These are phyloP conservation scores for Megalonaias nervosa DNA, from an alignment of 1,140 invertebrate genomes.

Conservation along the genomic window DNA sequence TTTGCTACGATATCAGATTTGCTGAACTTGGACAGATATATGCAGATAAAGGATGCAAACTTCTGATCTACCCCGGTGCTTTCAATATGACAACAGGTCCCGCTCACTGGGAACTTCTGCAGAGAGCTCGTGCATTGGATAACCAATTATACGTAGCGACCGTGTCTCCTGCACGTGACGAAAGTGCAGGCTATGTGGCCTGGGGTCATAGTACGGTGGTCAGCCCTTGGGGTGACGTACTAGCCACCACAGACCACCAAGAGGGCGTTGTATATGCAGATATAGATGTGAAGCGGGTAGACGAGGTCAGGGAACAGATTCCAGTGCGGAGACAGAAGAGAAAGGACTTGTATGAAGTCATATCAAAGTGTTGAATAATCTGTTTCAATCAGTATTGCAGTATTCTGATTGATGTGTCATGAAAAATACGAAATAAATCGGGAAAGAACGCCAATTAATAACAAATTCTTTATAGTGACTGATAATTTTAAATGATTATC, in stretches of 20 bases:
- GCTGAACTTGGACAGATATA: slow-evolving; percentile 90
- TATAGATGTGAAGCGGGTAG: slow-evolving; percentile 83
- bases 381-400: no score
- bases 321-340: slow-evolving; percentile 84
- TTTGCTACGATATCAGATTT: slow-evolving; percentile 96
- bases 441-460: no score
- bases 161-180: slow-evolving; percentile 81
- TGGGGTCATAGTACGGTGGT: slow-evolving; percentile 91
- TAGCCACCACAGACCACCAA: slow-evolving; percentile 78
- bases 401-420: no score
- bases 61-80: slow-evolving; percentile 92
- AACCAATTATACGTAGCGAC: slow-evolving; percentile 79
- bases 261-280: slow-evolving; percentile 83
- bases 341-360: slow-evolving; percentile 81
- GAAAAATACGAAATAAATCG: no score
- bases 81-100: slow-evolving; percentile 98
- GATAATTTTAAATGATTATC: no score
- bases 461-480: no score
- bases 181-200: slow-evolving; percentile 83
- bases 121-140: slow-evolving; percentile 86
- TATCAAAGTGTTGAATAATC: background rate
- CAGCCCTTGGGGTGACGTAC: slow-evolving; percentile 89
- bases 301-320: slow-evolving; percentile 86
- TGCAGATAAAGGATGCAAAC: slow-evolving; percentile 83
- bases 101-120: slow-evolving; percentile 91